Conservation (phyloP, 2,797 vertebrate genomes). For the Anas georgica region DNA sequence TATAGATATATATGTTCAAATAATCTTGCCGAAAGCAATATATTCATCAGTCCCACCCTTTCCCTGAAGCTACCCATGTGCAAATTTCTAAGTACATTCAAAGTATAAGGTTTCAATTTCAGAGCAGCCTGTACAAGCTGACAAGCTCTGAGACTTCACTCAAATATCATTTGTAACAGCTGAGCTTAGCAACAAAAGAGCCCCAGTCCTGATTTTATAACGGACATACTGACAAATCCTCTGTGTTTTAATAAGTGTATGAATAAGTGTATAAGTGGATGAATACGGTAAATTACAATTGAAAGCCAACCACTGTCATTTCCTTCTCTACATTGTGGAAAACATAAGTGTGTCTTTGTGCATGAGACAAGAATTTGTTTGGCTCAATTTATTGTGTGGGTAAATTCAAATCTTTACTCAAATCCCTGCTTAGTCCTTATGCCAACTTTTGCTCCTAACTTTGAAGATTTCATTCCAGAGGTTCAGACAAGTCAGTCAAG, state of each 20-base stretch:
- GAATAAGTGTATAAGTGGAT: background rate
- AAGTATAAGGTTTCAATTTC: slow-evolving; percentile 11
- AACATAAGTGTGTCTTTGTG: slow-evolving; percentile 54
- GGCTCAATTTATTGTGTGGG: slow-evolving; percentile 6
- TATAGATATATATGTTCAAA: background rate
- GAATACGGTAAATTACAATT: slow-evolving; percentile 29
- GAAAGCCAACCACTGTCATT: slow-evolving; percentile 13
- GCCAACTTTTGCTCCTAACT: slow-evolving; percentile 41
- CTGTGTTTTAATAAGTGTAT: background rate
- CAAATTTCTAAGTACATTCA: background rate
- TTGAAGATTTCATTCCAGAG: slow-evolving; percentile 62
- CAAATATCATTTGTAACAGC: slow-evolving; percentile 21
- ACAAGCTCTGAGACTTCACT: background rate
- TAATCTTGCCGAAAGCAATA: background rate
- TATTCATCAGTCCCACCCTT: background rate
- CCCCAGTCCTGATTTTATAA: background rate
- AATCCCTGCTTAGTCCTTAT: slow-evolving; percentile 37
- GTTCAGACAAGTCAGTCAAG: slow-evolving; percentile 14
- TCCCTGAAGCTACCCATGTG: background rate
- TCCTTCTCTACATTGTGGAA: background rate
- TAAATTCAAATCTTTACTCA: slow-evolving; percentile 60
- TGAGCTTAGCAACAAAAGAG: slow-evolving; percentile 7
- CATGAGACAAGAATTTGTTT: background rate
- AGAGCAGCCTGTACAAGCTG: background rate
- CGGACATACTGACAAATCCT: slow-evolving; percentile 43